phyloP scores from a whole-genome alignment of 2,797 vertebrate genomes.

The Darevskia nairensis region DNA sequence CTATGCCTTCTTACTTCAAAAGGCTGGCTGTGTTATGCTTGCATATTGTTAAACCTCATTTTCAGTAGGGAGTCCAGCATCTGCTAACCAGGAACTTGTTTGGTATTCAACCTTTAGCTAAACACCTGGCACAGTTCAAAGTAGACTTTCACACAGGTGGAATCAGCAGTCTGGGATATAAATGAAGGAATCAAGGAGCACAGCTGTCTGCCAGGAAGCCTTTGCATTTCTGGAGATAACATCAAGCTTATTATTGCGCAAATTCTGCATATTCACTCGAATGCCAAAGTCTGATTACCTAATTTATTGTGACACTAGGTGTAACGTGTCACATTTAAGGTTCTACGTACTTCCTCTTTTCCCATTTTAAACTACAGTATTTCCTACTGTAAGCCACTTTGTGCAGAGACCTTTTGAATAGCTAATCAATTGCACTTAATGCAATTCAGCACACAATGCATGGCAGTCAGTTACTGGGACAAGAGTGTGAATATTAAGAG shows the following conservation, averaged over 20 bases:
- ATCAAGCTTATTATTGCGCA: neutral
- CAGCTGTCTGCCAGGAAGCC: neutral
- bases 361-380: neutral
- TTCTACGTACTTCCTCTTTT: neutral
- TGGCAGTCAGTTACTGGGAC: neutral
- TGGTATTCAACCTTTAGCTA: neutral
- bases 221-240: neutral
- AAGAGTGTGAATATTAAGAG: neutral
- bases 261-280: neutral
- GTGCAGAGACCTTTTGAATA: neutral
- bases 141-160: neutral
- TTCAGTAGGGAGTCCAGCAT: no score
- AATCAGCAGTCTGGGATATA: neutral
- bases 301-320: neutral
- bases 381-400: neutral
- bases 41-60: neutral
- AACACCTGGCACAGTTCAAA: neutral
- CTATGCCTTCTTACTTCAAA: neutral
- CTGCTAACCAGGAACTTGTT: neutral
- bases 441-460: neutral
- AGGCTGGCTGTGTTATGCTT: neutral
- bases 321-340: neutral
- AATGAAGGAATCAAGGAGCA: neutral
- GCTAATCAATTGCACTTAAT: neutral
- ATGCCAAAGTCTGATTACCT: neutral